Percentiles rank a stretch among this genome's conserved stretches.
These are phyloP conservation scores for Mustela lutreola DNA, from an alignment of 2,113 vertebrate species.

Conservation along the genomic window DNA sequence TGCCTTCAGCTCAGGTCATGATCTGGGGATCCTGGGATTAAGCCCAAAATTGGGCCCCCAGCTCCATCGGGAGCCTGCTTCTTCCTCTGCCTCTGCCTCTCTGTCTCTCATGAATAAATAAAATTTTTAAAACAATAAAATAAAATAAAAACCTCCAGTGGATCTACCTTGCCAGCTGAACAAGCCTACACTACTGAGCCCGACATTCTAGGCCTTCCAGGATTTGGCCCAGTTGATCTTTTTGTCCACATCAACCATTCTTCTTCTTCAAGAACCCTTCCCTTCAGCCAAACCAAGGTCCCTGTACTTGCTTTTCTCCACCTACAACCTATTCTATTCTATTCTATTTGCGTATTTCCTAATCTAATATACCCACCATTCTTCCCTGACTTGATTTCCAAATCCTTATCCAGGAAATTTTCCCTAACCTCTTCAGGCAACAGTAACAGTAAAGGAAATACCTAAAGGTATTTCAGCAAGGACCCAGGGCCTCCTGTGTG, in stretches of 20 bases:
- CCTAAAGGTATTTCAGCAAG: not conserved
- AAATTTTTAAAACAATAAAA: not conserved
- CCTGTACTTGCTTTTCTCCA: not conserved
- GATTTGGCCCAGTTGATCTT: not conserved
- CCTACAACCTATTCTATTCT: not conserved
- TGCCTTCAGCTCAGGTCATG: no score
- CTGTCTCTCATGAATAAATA: no score
- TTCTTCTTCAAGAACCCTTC: not conserved
- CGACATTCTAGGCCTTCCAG: not conserved
- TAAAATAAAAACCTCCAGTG: not conserved
- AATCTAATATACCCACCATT: not conserved
- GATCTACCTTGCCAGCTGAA: not conserved
- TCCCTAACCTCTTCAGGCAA: not conserved
- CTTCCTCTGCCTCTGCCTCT: no score
- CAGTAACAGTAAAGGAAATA: not conserved
- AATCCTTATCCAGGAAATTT: not conserved
- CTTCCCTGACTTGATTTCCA: not conserved
- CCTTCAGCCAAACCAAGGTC: not conserved
- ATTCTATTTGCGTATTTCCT: not conserved
- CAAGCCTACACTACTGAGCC: not conserved
- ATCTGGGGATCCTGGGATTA: no score
- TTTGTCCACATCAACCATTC: not conserved
- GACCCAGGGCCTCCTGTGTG: rapidly evolving
- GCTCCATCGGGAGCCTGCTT: no score
- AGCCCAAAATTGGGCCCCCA: no score